Evolutionary conservation across 2,888 invertebrate species (phyloP), one percentile per base, ranked within the genome.

Genomic region (Rhorus exstirpatorius): DNA sequence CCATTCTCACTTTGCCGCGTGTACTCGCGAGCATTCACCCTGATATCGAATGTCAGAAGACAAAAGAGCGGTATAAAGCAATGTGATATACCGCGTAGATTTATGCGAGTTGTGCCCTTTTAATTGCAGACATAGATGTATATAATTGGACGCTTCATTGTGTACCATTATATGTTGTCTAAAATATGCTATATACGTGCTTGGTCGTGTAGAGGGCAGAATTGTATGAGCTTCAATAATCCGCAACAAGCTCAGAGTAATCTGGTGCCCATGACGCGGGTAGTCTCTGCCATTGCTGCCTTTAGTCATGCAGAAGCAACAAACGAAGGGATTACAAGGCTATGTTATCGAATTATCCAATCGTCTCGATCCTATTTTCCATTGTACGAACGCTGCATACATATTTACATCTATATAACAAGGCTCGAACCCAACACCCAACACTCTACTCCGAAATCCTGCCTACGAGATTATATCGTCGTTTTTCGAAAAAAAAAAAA

Each of bases 311-410:
- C 26, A 21, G 58, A 76, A 76, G 76, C 65, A 46, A 67, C 46
- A 65, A 46, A 31, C 67, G 58, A 67, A 75, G 58, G 67, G 67
- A 76, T 76, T 76, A 76, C 46, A 65, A 61, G 65, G 35, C 58
- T 10, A 53, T 55, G 53, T 65, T 75, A 76, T 76, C 65, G 35
- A 67, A 76, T 58, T 76, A 67, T 76, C 46, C 75, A 76, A 76
- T 46, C 55, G 58, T 44, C 19, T 44, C 74, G 51, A 19, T 55
- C 21, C 21, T 24, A 35, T 58, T 67, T 35, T 17, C 7, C 14
- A 8, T 19, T 51, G 26, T 19, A 31, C 46, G 31, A 12, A 53
- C 49, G 49, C 17, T 21, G 24, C 21, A 24, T 24, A 2, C 2
- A 12, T 49, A 17, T 12, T 44, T 44, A 3, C 44, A 24, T 3